Conservation (phyloP, 2,888 invertebrate species). For the Apodemia hepburni region DNA sequence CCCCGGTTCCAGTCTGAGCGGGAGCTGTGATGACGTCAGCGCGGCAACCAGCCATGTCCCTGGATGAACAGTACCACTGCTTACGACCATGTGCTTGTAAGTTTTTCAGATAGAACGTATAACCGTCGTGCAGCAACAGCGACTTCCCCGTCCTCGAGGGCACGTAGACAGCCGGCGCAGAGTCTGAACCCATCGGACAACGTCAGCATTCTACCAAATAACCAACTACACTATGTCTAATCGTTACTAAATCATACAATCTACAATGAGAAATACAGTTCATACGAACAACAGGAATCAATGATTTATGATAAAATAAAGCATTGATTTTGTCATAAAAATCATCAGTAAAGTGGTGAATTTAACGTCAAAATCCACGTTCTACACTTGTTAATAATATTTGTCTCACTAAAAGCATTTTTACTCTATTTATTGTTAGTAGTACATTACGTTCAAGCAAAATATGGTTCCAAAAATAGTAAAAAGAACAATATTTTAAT, state of each 20-base stretch:
- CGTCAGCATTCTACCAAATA: conserved; percentile 34
- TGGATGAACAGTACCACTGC: conserved; percentile 75
- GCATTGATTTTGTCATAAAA: not conserved
- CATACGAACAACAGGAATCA: not conserved
- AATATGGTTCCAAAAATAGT: not conserved
- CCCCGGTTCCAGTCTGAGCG: conserved; percentile 49
- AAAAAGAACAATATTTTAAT: not conserved
- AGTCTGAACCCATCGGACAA: conserved; percentile 48
- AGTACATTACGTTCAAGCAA: not conserved
- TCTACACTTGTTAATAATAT: not conserved
- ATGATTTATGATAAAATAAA: not conserved
- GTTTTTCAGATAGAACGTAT: conserved; percentile 74
- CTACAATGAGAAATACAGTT: not conserved
- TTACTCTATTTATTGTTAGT: not conserved
- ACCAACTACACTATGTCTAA: conserved; percentile 29
- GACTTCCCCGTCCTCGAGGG: conserved; percentile 74
- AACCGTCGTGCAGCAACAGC: conserved; percentile 67
- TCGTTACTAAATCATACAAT: conserved; percentile 2
- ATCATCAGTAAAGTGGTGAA: too few species aligned
- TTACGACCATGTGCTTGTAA: conserved; percentile 69
- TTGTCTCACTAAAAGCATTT: not conserved
- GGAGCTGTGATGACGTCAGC: conserved; percentile 74
- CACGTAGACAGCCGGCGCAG: conserved; percentile 73
- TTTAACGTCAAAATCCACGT: not conserved
- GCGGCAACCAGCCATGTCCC: conserved; percentile 73